phyloP scores from a whole-genome alignment of 2,888 invertebrate species.

The Spodoptera picta region DNA sequence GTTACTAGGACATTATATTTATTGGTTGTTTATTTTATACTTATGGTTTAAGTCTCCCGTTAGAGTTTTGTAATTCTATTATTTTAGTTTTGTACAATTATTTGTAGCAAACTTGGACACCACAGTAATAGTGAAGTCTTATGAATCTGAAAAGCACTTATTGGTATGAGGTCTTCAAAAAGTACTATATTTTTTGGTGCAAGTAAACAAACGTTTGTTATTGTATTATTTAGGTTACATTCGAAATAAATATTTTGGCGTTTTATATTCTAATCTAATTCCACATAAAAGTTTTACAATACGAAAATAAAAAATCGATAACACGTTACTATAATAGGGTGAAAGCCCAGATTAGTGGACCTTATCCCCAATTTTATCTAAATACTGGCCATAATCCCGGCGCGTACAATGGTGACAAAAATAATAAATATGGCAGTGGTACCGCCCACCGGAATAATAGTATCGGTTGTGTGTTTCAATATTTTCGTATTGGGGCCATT shows the following conservation, averaged over 20 bases:
- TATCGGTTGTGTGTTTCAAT: constrained; percentile 72
- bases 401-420: constrained; percentile 86
- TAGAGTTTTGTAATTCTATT: too few relatives aligned
- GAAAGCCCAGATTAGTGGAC: constrained; percentile 82
- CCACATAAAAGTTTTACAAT: constrained; percentile 12
- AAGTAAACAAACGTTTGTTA: too few relatives aligned
- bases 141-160: too few relatives aligned
- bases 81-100: too few relatives aligned
- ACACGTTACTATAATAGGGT: constrained; percentile 66
- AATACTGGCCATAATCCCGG: constrained; percentile 85
- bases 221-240: too few relatives aligned
- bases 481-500: constrained; percentile 82
- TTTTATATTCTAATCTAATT: neutral
- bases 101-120: too few relatives aligned
- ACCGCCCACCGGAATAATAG: constrained; percentile 76
- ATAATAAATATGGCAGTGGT: constrained; percentile 84
- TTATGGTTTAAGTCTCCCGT: neutral
- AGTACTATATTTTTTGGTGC: too few relatives aligned
- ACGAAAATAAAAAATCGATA: constrained; percentile 75
- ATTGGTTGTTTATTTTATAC: neutral
- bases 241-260: too few relatives aligned
- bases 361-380: constrained; percentile 89
- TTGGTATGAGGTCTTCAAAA: too few relatives aligned
- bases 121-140: too few relatives aligned
- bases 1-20: neutral